phyloP scores from a whole-genome alignment of 2,113 vertebrate species.

The Hemicordylus capensis region DNA sequence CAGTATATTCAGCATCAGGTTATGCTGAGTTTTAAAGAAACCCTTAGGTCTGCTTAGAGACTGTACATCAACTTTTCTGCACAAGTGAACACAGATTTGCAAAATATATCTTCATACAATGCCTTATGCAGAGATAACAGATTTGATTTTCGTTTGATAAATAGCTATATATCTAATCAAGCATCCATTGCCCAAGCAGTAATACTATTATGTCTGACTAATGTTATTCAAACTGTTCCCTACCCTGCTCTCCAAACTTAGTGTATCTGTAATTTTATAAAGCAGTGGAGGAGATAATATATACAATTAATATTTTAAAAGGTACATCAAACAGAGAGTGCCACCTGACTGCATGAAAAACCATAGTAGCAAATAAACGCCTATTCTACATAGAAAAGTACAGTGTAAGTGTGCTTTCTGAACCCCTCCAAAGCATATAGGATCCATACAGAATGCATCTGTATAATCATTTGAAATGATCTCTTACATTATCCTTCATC shows the following conservation, averaged over 20 bases:
- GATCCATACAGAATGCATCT: not conserved
- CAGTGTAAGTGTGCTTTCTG: not conserved
- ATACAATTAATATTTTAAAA: not conserved
- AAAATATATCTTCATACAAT: constrained; percentile 22
- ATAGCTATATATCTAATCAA: constrained; percentile 33
- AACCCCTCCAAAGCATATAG: not conserved
- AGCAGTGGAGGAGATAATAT: not conserved
- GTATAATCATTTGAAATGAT: not conserved
- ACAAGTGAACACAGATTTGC: constrained; percentile 44
- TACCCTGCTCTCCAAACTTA: not conserved
- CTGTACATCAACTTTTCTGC: constrained; percentile 15
- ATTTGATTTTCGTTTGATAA: constrained; percentile 36
- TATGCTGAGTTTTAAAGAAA: constrained; percentile 52
- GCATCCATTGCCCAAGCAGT: not conserved
- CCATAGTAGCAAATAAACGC: rapidly evolving
- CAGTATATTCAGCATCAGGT: constrained; percentile 46
- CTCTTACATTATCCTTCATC: too few species aligned
- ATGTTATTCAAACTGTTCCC: constrained; percentile 1
- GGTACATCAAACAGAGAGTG: not conserved
- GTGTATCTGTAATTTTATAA: not conserved
- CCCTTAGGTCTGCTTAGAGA: constrained; percentile 25
- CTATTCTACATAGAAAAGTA: not conserved
- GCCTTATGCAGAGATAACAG: constrained; percentile 10
- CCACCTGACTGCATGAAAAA: not conserved
- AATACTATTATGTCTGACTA: not conserved